Base-by-base conservation (phyloP, 23 tunicate species). In the Halocynthia aurantium region DNA sequence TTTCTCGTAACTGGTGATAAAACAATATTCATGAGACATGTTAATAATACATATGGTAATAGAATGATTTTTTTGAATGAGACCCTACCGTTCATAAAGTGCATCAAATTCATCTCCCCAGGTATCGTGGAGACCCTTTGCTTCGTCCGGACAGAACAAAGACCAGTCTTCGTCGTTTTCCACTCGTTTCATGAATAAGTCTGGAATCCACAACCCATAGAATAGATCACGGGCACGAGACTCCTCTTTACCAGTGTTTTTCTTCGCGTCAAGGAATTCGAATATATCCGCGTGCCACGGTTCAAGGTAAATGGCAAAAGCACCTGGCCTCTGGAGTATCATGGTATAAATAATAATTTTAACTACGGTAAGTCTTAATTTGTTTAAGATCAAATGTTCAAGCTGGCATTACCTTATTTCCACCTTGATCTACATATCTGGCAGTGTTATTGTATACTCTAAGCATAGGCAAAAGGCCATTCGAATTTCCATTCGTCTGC, bases 261-360 rank as follows among this genome's bases (percentile, higher is more conserved):
- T 93, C 82, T 94, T 95, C 1, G 99, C 99, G 52, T 95, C 99
- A 21, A 95, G 74, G 82, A 95, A 95, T 50, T 95, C 99, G 70
- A 95, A 95, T 7, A 95, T 89, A 56, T 95, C 99, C 12, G 96
- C 89, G 64, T 95, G 99, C 99, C 99, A 95, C 9, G 99, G 99
- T 64, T 95, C 99, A 7, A 95, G 73, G 81, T 95, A 95, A 15
- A 95, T 85, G 8, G 99, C 99, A 78, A 95, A 95, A 0, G 96
- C 92, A 7, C 99, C 99, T 7, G 99, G 99, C 69, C 99, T 82
- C 90, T 86, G 75, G 7, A 77, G 52, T 18, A 8, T 69, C 44
- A 62, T 15, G 44, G 44, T 31, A 31, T 31, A 31, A 31, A 31
- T 31, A 31, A 31, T 31, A 31, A 31, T 31, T 31, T 31, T 31